A percentile compares a stretch with the other conserved stretches of the same genome.
phyloP scores from a whole-genome alignment of 1,140 invertebrate species.

The Tetranychus urticae region DNA sequence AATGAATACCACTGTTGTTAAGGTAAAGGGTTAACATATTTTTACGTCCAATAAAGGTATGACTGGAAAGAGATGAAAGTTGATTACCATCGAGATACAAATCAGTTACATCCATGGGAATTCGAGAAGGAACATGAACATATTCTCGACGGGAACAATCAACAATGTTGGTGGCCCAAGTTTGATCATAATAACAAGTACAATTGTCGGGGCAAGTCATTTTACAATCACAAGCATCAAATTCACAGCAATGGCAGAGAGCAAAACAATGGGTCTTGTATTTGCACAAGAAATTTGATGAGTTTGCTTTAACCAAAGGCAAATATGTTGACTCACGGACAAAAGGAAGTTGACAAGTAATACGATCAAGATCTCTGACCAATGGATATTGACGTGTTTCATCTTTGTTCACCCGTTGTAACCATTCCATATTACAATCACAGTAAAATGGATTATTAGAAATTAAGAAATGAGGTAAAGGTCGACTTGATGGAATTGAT shows the following conservation, averaged over 20 bases:
- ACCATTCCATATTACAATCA: conserved; percentile 70
- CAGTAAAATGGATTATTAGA: conserved; percentile 65
- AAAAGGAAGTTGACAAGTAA: conserved; percentile 69
- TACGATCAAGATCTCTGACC: conserved; percentile 68
- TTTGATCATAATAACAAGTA: conserved; percentile 77
- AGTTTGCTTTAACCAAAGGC: conserved; percentile 50
- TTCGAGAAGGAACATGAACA: conserved; percentile 47
- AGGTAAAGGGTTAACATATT: conserved; percentile 59
- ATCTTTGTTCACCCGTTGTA: conserved; percentile 46
- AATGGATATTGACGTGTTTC: conserved; percentile 40
- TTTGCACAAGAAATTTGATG: conserved; percentile 67
- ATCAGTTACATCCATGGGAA: conserved; percentile 83
- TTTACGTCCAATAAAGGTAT: conserved; percentile 70
- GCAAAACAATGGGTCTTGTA: conserved; percentile 81
- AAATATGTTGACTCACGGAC: conserved; percentile 34
- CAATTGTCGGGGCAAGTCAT: conserved; percentile 83
- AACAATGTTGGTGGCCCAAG: conserved; percentile 76
- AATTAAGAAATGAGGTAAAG: conserved; percentile 58
- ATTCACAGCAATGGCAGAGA: conserved; percentile 77
- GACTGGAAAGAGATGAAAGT: conserved; percentile 56
- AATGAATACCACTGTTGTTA: conserved; percentile 61
- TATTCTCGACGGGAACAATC: conserved; percentile 49
- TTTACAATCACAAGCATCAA: conserved; percentile 80
- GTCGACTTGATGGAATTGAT: conserved; percentile 4
- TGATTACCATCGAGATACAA: conserved; percentile 75